Evolutionary conservation across 1,140 invertebrate species (phyloP).

Genomic region (Zaprionus capensis): DNA sequence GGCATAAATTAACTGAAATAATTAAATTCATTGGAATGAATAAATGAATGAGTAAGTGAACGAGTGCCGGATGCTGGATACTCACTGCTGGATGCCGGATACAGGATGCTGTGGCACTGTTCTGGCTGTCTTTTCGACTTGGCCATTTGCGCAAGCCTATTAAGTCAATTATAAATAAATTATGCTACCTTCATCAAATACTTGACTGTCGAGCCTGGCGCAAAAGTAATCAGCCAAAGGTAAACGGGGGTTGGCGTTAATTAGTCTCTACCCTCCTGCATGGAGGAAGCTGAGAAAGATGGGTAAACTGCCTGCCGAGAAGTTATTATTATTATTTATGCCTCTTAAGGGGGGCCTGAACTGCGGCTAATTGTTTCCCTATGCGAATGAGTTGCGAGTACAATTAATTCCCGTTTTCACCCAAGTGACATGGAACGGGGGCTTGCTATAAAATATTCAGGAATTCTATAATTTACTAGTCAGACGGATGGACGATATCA

Average conservation of each 20-base stretch:
- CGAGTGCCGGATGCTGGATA: conserved; percentile 17
- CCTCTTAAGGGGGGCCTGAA: conserved; percentile 18
- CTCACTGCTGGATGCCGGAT: neutral
- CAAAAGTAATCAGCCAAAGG: conserved; percentile 50
- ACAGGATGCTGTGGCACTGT: neutral
- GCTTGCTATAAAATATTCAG: conserved; percentile 62
- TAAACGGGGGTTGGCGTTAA: conserved; percentile 39
- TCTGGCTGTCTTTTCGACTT: neutral
- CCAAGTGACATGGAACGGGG: neutral
- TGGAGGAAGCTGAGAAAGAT: too few relatives aligned
- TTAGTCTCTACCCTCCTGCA: conserved; percentile 27
- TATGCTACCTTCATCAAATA: conserved; percentile 55
- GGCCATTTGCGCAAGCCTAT: conserved; percentile 57
- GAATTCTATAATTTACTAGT: conserved; percentile 56
- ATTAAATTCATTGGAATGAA: conserved; percentile 65
- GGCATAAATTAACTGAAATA: conserved; percentile 67
- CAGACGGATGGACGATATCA: conserved; percentile 18
- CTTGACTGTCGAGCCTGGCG: conserved; percentile 26
- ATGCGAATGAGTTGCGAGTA: conserved; percentile 47
- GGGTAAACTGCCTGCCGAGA: conserved; percentile 31
- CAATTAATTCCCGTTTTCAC: conserved; percentile 46
- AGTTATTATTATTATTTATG: conserved; percentile 78
- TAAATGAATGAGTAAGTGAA: conserved; percentile 25
- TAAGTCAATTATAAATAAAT: conserved; percentile 82
- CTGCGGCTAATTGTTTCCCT: conserved; percentile 60